Evolutionary conservation across 2,797 vertebrate genomes (phyloP).

Genomic region (Helicolenus hilgendorfi): DNA sequence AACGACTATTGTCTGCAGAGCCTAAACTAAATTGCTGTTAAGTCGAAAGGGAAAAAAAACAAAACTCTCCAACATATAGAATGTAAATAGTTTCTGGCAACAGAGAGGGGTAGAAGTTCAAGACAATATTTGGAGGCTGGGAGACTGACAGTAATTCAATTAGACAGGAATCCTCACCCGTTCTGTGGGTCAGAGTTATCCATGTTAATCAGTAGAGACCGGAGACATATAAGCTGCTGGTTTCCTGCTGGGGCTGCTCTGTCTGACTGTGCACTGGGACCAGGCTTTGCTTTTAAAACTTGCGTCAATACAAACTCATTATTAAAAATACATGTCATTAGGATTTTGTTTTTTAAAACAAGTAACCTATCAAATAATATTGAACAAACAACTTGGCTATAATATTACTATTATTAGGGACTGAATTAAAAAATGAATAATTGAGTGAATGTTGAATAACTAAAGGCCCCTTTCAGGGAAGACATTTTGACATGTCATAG

Average conservation of each 20-base stretch:
- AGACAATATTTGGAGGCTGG: conserved; percentile 92
- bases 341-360: neutral
- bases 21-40: conserved; percentile 28
- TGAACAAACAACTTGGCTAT: neutral
- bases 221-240: conserved; percentile 86
- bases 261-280: conserved; percentile 67
- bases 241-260: conserved; percentile 83
- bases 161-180: conserved; percentile 92
- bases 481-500: neutral
- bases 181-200: conserved; percentile 92
- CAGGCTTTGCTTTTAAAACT: conserved; percentile 41
- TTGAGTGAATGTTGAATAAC: neutral
- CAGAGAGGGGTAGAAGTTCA: conserved; percentile 90
- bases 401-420: neutral
- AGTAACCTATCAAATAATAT: neutral
- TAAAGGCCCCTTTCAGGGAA: neutral
- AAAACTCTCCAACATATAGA: conserved; percentile 42
- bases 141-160: conserved; percentile 94
- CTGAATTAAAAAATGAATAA: neutral
- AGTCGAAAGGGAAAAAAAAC: neutral
- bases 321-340: conserved; percentile 1
- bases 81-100: conserved; percentile 75
- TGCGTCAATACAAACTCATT: conserved; percentile 27
- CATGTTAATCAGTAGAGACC: conserved; percentile 90
- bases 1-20: conserved; percentile 6